Base-by-base conservation (phyloP, 2,888 invertebrate species). In the Phortica okadai region DNA sequence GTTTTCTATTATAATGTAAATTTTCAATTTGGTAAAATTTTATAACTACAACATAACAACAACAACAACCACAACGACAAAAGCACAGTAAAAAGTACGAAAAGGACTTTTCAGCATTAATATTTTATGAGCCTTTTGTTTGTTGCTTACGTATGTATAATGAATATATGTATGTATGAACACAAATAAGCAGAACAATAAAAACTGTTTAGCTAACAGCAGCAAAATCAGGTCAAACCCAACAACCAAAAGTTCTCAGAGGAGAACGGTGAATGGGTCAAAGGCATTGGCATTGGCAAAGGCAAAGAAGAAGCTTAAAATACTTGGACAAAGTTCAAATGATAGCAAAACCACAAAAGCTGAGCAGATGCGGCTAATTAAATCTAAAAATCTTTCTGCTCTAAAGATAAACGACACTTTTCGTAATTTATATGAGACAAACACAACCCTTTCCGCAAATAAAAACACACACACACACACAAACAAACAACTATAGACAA, bases 281-380 rank as follows among this genome's bases (percentile, higher is more conserved):
- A 33, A 33, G 33, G 33, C 50, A 50, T 5, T 6, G 14, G 50
- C 8, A 50, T 1, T 0, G 50, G 14, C 50, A 50, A 14, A 5
- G 14, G 50, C 16, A 45, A 45, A 69, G 44, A 45, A 44, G n/a
- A 45, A 45, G 6, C 6, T 16, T 8, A 50, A 62, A 69, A 78
- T 81, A 81, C 83, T 85, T 83, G 83, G 80, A 75, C 81, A 83
- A 83, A 82, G 80, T 83, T 84, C 76, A 78, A 77, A 72, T 76
- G 75, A 76, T 77, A 75, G 77, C 77, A 81, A 59, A 79, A 78
- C 83, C 67, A 74, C 64, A 73, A 41, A 62, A 44, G 21, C 72
- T 33, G 78, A 74, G 73, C 86, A 83, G 80, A 82, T 86, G 85
- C 75, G 77, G 79, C 84, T 83, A 88, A 88, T 86, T 86, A 84